A percentile compares a stretch with the other conserved stretches of the same genome.
Evolutionary conservation across 2,888 invertebrate species (phyloP).

Genomic region (Tetanocera ferruginea): DNA sequence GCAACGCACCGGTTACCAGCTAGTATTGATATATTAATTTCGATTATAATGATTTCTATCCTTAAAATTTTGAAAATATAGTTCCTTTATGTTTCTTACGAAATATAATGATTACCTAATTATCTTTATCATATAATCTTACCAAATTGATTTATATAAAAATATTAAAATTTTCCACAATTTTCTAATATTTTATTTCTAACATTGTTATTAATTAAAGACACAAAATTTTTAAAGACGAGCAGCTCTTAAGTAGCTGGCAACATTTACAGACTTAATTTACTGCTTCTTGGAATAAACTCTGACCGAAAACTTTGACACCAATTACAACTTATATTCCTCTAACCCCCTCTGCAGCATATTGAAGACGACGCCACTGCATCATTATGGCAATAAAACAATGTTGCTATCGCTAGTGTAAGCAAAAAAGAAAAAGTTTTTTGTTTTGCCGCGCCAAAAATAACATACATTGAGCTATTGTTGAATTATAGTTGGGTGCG

Average conservation of each 20-base stretch:
- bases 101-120: no score
- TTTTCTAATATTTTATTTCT: no score
- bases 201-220: no score
- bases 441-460: background rate
- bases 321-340: background rate
- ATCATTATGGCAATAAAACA: background rate
- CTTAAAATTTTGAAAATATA: no score
- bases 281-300: background rate
- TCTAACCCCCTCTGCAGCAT: background rate
- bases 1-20: no score
- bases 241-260: background rate
- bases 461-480: background rate
- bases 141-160: no score
- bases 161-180: no score
- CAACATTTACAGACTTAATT: background rate
- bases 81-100: no score
- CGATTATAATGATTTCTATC: no score
- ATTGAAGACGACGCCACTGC: background rate
- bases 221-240: background rate
- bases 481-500: background rate
- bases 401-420: background rate
- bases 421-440: background rate
- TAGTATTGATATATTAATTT: no score
- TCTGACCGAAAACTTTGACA: constrained; percentile 2
- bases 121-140: no score